Evolutionary conservation across 2,888 invertebrate genomes (phyloP), one percentile per base, ranked within the genome.

Genomic region (Keiferia lycopersicella): DNA sequence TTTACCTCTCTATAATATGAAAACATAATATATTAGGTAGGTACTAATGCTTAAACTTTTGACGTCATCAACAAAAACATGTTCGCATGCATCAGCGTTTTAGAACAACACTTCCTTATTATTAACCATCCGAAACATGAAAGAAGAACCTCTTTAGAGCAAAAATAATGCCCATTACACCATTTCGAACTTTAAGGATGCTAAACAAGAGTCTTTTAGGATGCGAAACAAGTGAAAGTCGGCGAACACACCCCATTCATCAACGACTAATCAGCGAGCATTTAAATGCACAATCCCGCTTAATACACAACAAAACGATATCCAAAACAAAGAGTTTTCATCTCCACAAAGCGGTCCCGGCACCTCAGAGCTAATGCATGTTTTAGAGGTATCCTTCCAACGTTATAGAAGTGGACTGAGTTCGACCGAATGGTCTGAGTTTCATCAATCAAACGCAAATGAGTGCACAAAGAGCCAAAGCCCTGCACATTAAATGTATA

Each of bases 311-410:
- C 76, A 76, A 74, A 81, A 58, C 63, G 71, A 77, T 84, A 84
- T 80, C 81, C 72, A 65, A 83, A 86, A 89, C 87, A 87, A 88
- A 88, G 84, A 84, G 83, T 80, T 74, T 76, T 34, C 34, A 34
- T 34, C 34, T 34, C 78, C 76, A 66, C 64, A 66, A 65, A 66
- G 51, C 61, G 62, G 68, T 69, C 3, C 50, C n/a, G 50, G n/a
- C 16, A 41, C 41, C 6, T n/a, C 41, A 41, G 41, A 34, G 6
- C 34, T 34, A 34, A 34, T 34, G 8, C 1, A 34, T 34, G 8
- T 34, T 34, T 34, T 8, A 34, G 34, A 10, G 34, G 34, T 7
- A 34, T 10, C 34, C 34, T 34, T 7, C 34, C 34, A 34, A 34
- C 34, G 7, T 41, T 14, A 41, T 14, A 14, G 14, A 41, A 41